A percentile compares a stretch with the other conserved stretches of the same genome.
Evolutionary conservation across 2,797 vertebrate species (phyloP).

Genomic region (Urosaurus nigricauda): DNA sequence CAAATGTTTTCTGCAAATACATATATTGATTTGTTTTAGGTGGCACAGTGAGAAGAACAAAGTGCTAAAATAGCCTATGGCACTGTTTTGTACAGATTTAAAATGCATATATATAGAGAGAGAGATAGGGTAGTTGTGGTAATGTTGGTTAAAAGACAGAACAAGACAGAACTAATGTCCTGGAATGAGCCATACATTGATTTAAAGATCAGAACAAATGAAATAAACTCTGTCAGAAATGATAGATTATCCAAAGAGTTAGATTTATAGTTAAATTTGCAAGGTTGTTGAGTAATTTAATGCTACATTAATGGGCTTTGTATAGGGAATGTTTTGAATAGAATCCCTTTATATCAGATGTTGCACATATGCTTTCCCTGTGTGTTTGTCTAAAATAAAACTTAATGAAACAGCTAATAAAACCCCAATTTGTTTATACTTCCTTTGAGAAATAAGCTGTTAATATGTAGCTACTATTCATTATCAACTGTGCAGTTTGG

Average conservation of each 20-base stretch:
- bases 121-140: constrained; percentile 23
- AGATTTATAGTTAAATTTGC: constrained; percentile 74
- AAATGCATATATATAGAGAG: background rate
- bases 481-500: constrained; percentile 67
- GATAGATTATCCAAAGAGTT: constrained; percentile 73
- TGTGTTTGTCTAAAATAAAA: constrained; percentile 81
- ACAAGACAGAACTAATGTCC: constrained; percentile 64
- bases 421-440: constrained; percentile 75
- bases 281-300: constrained; percentile 74
- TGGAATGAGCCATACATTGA: constrained; percentile 61
- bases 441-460: constrained; percentile 73
- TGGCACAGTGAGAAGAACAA: constrained; percentile 57
- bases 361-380: constrained; percentile 75
- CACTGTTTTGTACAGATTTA: background rate
- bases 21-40: constrained; percentile 49
- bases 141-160: constrained; percentile 63
- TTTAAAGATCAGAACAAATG: constrained; percentile 74
- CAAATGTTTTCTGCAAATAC: constrained; percentile 57
- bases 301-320: constrained; percentile 77
- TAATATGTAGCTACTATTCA: constrained; percentile 67
- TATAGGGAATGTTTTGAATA: constrained; percentile 73
- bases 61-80: constrained; percentile 44
- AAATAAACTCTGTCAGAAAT: constrained; percentile 74
- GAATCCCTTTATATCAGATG: constrained; percentile 77
- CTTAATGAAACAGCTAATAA: constrained; percentile 85